Evolutionary conservation across 1,140 invertebrate genomes (phyloP), one percentile per base, ranked within the genome.

Genomic region (Oedothorax gibbosus): DNA sequence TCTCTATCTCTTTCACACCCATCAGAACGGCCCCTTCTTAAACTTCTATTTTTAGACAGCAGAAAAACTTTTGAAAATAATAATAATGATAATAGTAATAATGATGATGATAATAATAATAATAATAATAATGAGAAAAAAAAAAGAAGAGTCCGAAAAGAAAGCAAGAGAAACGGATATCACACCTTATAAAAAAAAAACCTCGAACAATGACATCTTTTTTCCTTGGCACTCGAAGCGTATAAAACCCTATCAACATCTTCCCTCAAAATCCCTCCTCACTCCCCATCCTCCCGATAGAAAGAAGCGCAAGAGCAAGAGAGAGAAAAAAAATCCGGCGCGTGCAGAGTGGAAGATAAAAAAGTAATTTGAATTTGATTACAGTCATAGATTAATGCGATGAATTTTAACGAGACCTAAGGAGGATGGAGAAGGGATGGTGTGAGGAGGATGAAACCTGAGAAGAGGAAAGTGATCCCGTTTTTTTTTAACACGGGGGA

Each of bases 341-440:
- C 69, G 80, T 82, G 80, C 80, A 56, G 20, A 65, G 54, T 50
- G 15, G 78, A 71, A 81, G 80, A 82, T 82, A 82, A 82, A 82
- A 82, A 82, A 82, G 80, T 82, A 82, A 82, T 82, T 82, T 82
- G 80, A 82, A 82, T 82, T 82, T 82, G 80, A 82, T 82, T 82
- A 82, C 80, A 82, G 80, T 82, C 80, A 82, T 82, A 82, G 80
- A 82, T 82, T 82, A 82, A 73, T 82, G 69, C 80, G 80, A 82
- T 82, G 80, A 82, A 82, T 82, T 84, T 84, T 84, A 84, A 84
- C 71, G 82, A 77, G 82, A 77, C 72, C 76, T 57, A 84, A 75
- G 20, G 82, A 75, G 57, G 80, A 69, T 68, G 77, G 50, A 54
- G 49, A 79, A 79, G 76, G 64, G 54, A 79, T 11, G 64, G 18